A percentile compares a stretch with the other conserved stretches of the same genome.
Evolutionary conservation across 2,113 vertebrate species (phyloP).

Genomic region (Nothobranchius kuhntae): DNA sequence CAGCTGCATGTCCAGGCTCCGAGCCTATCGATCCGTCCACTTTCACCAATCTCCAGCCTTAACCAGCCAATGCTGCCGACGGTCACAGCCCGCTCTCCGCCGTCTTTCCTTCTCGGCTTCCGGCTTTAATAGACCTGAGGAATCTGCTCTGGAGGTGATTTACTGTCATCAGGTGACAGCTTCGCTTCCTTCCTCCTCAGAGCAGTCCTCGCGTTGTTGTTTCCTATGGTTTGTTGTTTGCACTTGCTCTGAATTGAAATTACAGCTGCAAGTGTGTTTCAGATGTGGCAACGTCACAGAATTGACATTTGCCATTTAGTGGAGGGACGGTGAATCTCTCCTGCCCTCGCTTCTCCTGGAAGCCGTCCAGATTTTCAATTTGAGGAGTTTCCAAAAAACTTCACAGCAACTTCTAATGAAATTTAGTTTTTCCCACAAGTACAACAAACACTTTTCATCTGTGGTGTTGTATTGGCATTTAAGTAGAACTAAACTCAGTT

Average conservation of each 20-base stretch:
- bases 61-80: slow-evolving; percentile 59
- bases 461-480: too few species aligned
- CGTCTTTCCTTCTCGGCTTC: slow-evolving; percentile 37
- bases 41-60: slow-evolving; percentile 60
- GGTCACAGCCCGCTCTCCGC: slow-evolving; percentile 60
- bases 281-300: slow-evolving; percentile 30
- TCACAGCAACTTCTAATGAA: not conserved
- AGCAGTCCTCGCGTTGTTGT: slow-evolving; percentile 24
- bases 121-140: slow-evolving; percentile 63
- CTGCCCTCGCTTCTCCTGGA: not conserved
- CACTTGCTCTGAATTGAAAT: slow-evolving; percentile 25
- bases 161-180: slow-evolving; percentile 36
- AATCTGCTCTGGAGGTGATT: slow-evolving; percentile 59
- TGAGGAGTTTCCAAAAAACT: slow-evolving; percentile 4
- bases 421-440: too few species aligned
- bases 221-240: slow-evolving; percentile 42
- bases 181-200: slow-evolving; percentile 14
- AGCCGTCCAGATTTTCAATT: slow-evolving; percentile 4
- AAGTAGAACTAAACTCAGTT: too few species aligned
- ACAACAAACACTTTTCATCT: too few species aligned
- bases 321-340: slow-evolving; percentile 23
- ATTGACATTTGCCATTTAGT: slow-evolving; percentile 59
- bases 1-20: slow-evolving; percentile 39
- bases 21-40: slow-evolving; percentile 46
- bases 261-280: slow-evolving; percentile 22